Conservation (phyloP, 2,888 invertebrate genomes). For the Drosophila tanythrix region DNA sequence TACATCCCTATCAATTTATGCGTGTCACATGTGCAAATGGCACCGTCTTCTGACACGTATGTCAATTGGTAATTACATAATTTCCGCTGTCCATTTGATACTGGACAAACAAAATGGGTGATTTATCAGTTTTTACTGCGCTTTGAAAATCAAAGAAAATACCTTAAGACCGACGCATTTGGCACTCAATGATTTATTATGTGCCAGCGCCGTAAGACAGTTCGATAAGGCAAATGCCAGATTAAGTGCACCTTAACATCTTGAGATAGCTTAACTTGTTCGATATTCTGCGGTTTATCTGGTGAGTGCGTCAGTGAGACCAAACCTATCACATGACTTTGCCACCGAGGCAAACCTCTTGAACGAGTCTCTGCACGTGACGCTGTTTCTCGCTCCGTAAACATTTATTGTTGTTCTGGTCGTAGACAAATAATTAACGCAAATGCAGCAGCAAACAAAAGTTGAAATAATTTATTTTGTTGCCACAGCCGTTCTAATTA, state of each 20-base stretch:
- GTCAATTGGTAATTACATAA: conserved; percentile 32
- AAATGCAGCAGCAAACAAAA: conserved; percentile 62
- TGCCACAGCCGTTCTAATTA: conserved; percentile 58
- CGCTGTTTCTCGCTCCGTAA: conserved; percentile 30
- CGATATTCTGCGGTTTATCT: conserved; percentile 52
- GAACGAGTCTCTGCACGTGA: conserved; percentile 68
- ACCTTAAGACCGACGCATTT: conserved; percentile 39
- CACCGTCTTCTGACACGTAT: conserved; percentile 3
- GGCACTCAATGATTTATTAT: conserved; percentile 59
- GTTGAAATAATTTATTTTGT: conserved; percentile 33
- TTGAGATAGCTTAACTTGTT: conserved; percentile 4
- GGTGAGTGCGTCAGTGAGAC: conserved; percentile 50
- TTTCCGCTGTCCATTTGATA: conserved; percentile 24
- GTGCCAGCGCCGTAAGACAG: conserved; percentile 42
- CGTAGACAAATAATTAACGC: conserved; percentile 50
- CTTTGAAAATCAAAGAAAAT: conserved; percentile 42
- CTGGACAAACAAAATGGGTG: conserved; percentile 4
- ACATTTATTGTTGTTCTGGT: conserved; percentile 51
- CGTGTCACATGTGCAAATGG: conserved; percentile 58
- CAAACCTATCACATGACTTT: conserved; percentile 71
- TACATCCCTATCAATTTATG: conserved; percentile 26
- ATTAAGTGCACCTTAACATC: conserved; percentile 37
- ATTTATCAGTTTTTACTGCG: conserved; percentile 48
- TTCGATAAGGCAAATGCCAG: conserved; percentile 35
- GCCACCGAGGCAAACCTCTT: conserved; percentile 23